Percentiles rank a stretch among this genome's conserved stretches.
These are phyloP conservation scores for Atrina japonica DNA, from an alignment of 2,888 invertebrate genomes.

Conservation along the genomic window DNA sequence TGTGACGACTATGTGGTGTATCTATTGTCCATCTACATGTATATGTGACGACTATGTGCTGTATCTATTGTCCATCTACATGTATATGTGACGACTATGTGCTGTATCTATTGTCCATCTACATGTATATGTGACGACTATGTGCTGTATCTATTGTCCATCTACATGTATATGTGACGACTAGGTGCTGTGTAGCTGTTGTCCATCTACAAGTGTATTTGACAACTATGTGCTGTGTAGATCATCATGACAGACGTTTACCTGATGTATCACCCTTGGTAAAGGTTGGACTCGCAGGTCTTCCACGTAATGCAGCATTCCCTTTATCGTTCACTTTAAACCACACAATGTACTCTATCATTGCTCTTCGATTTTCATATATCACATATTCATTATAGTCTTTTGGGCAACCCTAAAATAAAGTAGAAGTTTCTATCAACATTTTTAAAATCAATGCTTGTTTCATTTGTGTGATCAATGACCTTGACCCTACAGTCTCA, in stretches of 20 bases:
- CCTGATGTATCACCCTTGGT: background rate
- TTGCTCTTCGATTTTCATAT: conserved; percentile 68
- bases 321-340: conserved; percentile 47
- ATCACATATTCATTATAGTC: conserved; percentile 73
- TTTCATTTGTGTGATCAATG: background rate
- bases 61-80: no score
- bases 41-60: no score
- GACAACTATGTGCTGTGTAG: no score
- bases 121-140: no score
- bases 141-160: no score
- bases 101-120: no score
- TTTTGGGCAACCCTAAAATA: conserved; percentile 66
- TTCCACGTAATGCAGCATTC: conserved; percentile 6
- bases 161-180: no score
- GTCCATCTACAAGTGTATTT: no score
- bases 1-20: no score
- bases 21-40: no score
- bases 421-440: background rate
- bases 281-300: conserved; percentile 20
- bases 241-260: background rate
- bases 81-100: no score
- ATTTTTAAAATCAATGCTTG: background rate
- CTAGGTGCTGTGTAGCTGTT: no score
- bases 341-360: conserved; percentile 72
- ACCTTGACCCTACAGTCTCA: background rate